phyloP scores from a whole-genome alignment of 2,888 invertebrate species.

The Cosmorhoe ocellata region DNA sequence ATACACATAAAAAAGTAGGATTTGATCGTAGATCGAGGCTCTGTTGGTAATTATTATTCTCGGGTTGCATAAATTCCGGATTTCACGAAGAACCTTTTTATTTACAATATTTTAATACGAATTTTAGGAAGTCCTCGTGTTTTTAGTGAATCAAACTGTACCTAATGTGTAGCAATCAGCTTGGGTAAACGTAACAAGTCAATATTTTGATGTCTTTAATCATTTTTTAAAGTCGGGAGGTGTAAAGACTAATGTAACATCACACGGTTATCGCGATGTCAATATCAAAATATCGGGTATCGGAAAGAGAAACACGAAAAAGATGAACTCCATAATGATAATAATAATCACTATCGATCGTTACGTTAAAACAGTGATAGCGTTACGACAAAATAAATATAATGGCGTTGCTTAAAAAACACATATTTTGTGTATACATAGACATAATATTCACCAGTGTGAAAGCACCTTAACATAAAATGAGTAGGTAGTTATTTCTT shows the following conservation, averaged over 20 bases:
- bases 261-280: no score
- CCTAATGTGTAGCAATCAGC: constrained; percentile 35
- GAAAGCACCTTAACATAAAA: background rate
- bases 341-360: no score
- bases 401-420: no score
- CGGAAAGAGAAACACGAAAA: no score
- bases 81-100: constrained; percentile 4
- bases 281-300: no score
- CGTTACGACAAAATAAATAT: no score
- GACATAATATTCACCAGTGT: no score
- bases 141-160: constrained; percentile 40
- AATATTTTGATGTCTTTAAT: constrained; percentile 9
- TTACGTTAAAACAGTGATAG: no score
- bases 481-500: constrained; percentile 5
- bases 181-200: constrained; percentile 5
- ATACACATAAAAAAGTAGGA: no score
- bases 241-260: background rate
- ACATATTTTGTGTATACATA: no score
- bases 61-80: background rate
- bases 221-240: background rate
- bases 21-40: background rate
- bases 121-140: constrained; percentile 24
- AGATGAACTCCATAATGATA: no score
- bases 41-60: background rate
- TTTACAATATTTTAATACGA: constrained; percentile 27